Base-by-base conservation (phyloP, 2,888 invertebrate genomes). In the Macrosoma leucophasiata region DNA sequence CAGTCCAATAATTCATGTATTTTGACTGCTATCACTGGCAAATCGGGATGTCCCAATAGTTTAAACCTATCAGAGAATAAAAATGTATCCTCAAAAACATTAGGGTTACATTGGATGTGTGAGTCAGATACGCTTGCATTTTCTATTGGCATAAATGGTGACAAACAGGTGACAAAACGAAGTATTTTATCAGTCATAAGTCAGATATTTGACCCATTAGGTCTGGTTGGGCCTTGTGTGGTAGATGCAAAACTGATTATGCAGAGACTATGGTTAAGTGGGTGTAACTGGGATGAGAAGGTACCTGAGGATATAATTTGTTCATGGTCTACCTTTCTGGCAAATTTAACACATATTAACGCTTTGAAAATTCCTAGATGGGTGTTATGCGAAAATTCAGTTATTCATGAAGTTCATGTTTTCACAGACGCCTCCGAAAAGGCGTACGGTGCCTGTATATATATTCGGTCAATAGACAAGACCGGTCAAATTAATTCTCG, bases 131-230 rank as follows among this genome's bases (percentile, higher is more conserved):
- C n/a, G n/a, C n/a, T n/a, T n/a, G n/a, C n/a, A n/a, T n/a, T n/a
- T n/a, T n/a, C n/a, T n/a, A n/a, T n/a, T n/a, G n/a, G n/a, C n/a
- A n/a, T n/a, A n/a, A n/a, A n/a, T n/a, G n/a, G n/a, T n/a, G n/a
- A n/a, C n/a, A n/a, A n/a, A n/a, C n/a, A n/a, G n/a, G n/a, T n/a
- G 4, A 52, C 53, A 20, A 55, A 55, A 34, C 44, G 48, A 2
- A 5, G 13, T 5, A 43, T 46, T 15, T 32, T 46, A 11, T 47
- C 47, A 6, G 20, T 33, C 2, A 41, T 47, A 2, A 31, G 33
- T 28, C 40, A 48, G 31, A 23, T 46, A 5, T 48, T 43, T 36
- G 48, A 48, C 18, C 48, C 48, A 1, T 13, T 48, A 11, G 48
- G 48, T 10, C 29, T 48, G 1, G 27, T 46, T 1, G 36, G 37